Conservation (phyloP, 2,797 vertebrate species). For the Avahi laniger region DNA sequence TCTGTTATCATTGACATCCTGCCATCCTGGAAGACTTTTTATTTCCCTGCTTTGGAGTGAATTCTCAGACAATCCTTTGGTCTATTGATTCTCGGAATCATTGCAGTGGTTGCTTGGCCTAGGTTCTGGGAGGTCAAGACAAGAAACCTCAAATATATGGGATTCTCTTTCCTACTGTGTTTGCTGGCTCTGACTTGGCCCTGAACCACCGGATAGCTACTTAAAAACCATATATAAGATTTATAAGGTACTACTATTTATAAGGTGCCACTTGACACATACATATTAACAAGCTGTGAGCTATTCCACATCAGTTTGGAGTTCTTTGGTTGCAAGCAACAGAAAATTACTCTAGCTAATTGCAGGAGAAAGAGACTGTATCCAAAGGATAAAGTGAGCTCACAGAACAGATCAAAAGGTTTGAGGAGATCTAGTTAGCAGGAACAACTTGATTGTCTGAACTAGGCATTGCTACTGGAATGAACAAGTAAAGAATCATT, state of each 20-base stretch:
- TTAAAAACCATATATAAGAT: background rate
- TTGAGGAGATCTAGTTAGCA: background rate
- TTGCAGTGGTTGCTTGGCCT: background rate
- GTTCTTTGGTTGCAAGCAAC: background rate
- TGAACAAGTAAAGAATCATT: background rate
- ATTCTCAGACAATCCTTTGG: background rate
- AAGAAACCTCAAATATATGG: background rate
- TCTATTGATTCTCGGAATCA: background rate
- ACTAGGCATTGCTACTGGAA: background rate
- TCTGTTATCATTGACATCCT: background rate
- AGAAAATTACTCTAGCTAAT: slow-evolving; percentile 28
- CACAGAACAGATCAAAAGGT: background rate
- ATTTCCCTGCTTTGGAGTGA: background rate
- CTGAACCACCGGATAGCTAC: background rate
- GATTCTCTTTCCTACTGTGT: background rate
- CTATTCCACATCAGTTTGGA: background rate
- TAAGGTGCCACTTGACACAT: background rate
- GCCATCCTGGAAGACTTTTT: background rate
- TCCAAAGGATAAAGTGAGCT: background rate
- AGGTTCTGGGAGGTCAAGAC: background rate
- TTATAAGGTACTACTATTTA: background rate
- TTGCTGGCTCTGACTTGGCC: background rate
- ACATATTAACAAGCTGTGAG: background rate
- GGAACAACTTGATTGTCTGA: background rate
- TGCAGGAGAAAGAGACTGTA: background rate